Conservation (phyloP, 2,888 invertebrate species). For the Alloscopus bannaensis region DNA sequence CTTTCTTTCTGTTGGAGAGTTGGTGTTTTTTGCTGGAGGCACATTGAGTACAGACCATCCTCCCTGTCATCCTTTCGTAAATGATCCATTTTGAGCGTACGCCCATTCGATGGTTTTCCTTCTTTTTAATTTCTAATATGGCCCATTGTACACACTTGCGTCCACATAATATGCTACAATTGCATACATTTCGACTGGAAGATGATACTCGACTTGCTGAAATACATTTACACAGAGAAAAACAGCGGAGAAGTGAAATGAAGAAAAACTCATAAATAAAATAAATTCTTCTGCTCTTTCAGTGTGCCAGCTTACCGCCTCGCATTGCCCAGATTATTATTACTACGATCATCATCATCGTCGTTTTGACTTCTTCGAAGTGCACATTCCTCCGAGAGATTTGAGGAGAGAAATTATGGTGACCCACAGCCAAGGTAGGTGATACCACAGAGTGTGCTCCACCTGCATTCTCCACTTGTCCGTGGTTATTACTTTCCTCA, state of each 20-base stretch:
- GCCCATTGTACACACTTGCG: slow-evolving; percentile 9
- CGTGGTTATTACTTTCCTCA: slow-evolving; percentile 56
- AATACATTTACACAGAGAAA: slow-evolving; percentile 26
- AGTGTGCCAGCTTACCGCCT: slow-evolving; percentile 63
- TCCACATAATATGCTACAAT: not conserved
- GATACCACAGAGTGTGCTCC: slow-evolving; percentile 5
- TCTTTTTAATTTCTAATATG: slow-evolving; percentile 17
- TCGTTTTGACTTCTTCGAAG: not conserved
- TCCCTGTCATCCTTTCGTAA: slow-evolving; percentile 70
- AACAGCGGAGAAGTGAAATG: slow-evolving; percentile 20
- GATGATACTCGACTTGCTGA: too few species aligned
- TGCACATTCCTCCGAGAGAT: slow-evolving; percentile 6
- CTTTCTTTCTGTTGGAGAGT: too few species aligned
- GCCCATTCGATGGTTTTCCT: slow-evolving; percentile 65
- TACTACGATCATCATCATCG: slow-evolving; percentile 41
- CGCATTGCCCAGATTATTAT: slow-evolving; percentile 27
- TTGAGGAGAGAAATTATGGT: too few species aligned
- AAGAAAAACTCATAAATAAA: slow-evolving; percentile 63
- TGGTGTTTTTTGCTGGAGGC: too few species aligned
- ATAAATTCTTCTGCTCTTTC: slow-evolving; percentile 55
- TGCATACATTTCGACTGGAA: too few species aligned
- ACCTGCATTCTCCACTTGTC: slow-evolving; percentile 31
- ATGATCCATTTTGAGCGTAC: slow-evolving; percentile 70
- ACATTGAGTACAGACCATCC: slow-evolving; percentile 44
- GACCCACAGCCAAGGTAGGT: slow-evolving; percentile 17